Base-by-base conservation (phyloP, 2,113 vertebrate genomes). In the Corythaeola cristata region DNA sequence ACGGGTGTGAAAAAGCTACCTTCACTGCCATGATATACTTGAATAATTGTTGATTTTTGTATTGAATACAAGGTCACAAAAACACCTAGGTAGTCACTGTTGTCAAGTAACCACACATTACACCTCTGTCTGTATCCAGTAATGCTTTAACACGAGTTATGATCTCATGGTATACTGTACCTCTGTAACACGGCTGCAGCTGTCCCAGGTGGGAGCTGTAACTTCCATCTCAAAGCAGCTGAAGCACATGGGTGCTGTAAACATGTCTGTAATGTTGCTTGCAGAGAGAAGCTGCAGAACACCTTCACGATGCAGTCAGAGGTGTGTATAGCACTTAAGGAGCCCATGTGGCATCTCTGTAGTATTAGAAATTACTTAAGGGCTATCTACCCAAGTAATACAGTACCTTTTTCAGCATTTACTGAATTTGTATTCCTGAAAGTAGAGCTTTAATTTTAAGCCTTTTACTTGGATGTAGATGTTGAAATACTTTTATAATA, bases 401-500 rank as follows among this genome's bases (percentile, higher is more conserved):
- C 4, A n/a, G 49, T 64, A 76, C 37, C 16, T 94, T 50, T 89
- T 87, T n/a, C 23, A 77, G 37, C 23, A 58, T 44, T 92, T 78
- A 60, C 23, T 79, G 52, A 80, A 26, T 60, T 90, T 82, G 80
- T 95, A 71, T 76, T 91, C 44, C 67, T 89, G 50, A 53, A 75
- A 90, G 12, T 49, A 67, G 30, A 88, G 27, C 12, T 84, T 15
- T 67, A 33, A 9, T 82, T 91, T 82, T 59, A 90, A 93, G 27
- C 62, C 44, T 95, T 93, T 81, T 87, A 87, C 33, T 76, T 85
- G 58, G 64, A 80, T 89, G 41, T 88, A 63, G 66, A 92, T 88
- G 37, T 86, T 87, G 9, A 80, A 76, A 92, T 82, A 75, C 69
- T 95, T 97, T 97, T 96, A 33, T 95, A 96, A 96, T 97, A 97